Evolutionary conservation across 1,140 invertebrate genomes (phyloP).

Genomic region (Dendrolimus punctatus): DNA sequence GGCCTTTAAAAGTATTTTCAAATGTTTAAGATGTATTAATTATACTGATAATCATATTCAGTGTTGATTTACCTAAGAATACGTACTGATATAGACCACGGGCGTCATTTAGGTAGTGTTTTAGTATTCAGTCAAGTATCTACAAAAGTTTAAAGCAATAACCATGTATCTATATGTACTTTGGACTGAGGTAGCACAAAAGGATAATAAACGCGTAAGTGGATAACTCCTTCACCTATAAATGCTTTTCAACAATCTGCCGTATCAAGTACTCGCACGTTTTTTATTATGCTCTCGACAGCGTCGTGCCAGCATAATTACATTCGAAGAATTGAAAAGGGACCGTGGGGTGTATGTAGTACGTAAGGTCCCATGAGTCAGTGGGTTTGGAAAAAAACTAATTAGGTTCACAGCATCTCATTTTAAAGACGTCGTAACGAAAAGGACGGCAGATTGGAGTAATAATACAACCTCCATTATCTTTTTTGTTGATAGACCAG

Average conservation of each 20-base stretch:
- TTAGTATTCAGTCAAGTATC: no score
- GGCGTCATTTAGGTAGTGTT: no score
- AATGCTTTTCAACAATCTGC: neutral
- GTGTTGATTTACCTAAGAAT: no score
- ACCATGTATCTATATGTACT: no score
- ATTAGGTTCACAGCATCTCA: conserved; percentile 15
- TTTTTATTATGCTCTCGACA: conserved; percentile 25
- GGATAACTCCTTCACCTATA: no score
- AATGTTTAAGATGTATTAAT: no score
- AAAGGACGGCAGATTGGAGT: conserved; percentile 18
- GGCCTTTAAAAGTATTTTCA: no score
- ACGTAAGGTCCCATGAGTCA: conserved; percentile 35
- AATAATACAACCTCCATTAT: conserved; percentile 29
- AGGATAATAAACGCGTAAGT: no score
- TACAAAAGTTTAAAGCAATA: no score
- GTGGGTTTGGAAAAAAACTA: conserved; percentile 31
- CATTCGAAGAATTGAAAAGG: conserved; percentile 40
- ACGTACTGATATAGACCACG: no score
- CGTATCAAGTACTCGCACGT: conserved; percentile 13
- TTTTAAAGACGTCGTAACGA: conserved; percentile 19
- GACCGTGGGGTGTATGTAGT: conserved; percentile 26
- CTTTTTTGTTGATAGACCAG: conserved; percentile 29
- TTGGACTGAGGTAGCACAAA: no score
- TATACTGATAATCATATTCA: no score
- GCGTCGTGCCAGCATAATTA: conserved; percentile 31